Conservation (phyloP, 2,888 invertebrate species). For the Philopedon plagiatum region DNA sequence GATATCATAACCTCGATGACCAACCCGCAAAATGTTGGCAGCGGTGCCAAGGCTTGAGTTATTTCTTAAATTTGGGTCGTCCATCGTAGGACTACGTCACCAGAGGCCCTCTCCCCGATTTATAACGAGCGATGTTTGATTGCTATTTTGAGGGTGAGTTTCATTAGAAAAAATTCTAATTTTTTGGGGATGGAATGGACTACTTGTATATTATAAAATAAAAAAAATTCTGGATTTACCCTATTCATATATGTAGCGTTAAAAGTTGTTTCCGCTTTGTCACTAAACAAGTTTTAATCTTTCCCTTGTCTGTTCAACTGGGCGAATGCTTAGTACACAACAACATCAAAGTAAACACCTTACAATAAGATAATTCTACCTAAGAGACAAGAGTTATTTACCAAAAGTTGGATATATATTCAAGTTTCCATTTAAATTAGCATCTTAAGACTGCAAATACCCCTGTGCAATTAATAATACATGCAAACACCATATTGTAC, state of each 20-base stretch:
- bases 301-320: background rate
- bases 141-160: too few species aligned
- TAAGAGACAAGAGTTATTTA: slow-evolving; percentile 22
- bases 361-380: slow-evolving; percentile 3
- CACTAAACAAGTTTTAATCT: background rate
- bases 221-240: too few species aligned
- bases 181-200: too few species aligned
- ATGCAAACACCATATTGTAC: slow-evolving; percentile 44
- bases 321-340: background rate
- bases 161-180: too few species aligned
- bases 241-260: background rate
- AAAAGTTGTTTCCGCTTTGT: background rate
- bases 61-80: too few species aligned
- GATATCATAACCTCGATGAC: too few species aligned
- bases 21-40: too few species aligned
- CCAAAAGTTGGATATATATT: slow-evolving; percentile 28
- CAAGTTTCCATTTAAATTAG: slow-evolving; percentile 38
- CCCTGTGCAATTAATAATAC: slow-evolving; percentile 41
- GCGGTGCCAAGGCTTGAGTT: too few species aligned
- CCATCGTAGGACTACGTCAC: too few species aligned
- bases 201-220: too few species aligned
- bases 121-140: too few species aligned
- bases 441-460: slow-evolving; percentile 39
- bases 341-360: slow-evolving; percentile 15
- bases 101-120: too few species aligned